Evolutionary conservation across 1,140 invertebrate genomes (phyloP), one percentile per base, ranked within the genome.

Genomic region (Phymorhynchus buccinoides): DNA sequence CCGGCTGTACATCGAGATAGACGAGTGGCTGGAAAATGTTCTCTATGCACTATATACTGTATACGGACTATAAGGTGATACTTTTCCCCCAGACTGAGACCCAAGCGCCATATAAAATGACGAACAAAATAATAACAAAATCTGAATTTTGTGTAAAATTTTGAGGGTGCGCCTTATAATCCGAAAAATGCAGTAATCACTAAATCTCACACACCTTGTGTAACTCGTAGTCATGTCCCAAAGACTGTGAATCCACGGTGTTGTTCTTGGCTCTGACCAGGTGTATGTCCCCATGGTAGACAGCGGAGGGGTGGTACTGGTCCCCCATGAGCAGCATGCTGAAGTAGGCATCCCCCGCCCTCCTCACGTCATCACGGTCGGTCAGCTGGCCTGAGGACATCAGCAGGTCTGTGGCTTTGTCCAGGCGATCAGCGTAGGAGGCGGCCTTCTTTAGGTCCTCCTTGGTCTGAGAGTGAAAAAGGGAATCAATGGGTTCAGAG

Each of bases 181-280:
- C n/a, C n/a, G n/a, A n/a, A n/a, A n/a, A n/a, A n/a, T n/a, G n/a
- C n/a, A n/a, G n/a, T n/a, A n/a, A n/a, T n/a, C n/a, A n/a, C n/a
- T n/a, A n/a, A n/a, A n/a, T n/a, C n/a, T n/a, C n/a, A n/a, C n/a
- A n/a, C 68, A 90, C 90, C 86, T 89, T 30, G 62, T 86, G 79
- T 16, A 91, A 52, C 32, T 87, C 85, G 82, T 89, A 90, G 35
- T 91, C 90, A 44, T 88, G 42, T 68, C 52, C 86, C 18, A 90
- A 48, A 14, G 44, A 42, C 44, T 48, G 78, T 7, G 85, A 83
- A 48, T 88, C 86, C 9, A 79, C 18, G 6, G 71, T 88, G 66
- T 44, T 84, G 27, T 81, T 44, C 44, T 86, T 66, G 22, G 88
- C 89, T 22, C 75, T 85, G 27, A 90, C 68, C 22, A 90, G 83